Evolutionary conservation across 2,113 vertebrate species (phyloP), one percentile per base, ranked within the genome.

Genomic region (Gorsachius goisagi): DNA sequence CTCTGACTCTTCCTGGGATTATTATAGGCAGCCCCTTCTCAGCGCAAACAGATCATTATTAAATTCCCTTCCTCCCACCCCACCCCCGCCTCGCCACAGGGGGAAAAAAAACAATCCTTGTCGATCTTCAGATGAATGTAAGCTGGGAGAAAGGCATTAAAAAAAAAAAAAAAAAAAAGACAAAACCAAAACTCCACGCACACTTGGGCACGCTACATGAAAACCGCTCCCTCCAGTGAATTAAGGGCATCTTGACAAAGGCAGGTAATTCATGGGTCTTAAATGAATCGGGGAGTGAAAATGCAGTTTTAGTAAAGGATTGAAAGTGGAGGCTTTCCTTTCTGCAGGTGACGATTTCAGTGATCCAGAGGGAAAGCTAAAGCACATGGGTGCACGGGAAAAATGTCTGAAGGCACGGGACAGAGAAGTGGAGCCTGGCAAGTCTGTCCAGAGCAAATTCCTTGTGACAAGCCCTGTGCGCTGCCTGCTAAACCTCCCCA

Each of bases 11-110:
- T 83, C 19, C 12, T 0, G 0, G 30, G 67, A 78, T 75, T 91
- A 44, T 91, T 77, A 62, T 21, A 49, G 66, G n/a, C 78, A 91
- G 88, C 71, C 68, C 80, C 15, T 66, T 91, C 27, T 52, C 93
- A 90, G 91, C 23, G 9, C 83, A 97, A 93, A 88, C 56, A 95
- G 33, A 67, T 93, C 75, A 39, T 96, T 93, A 96, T 77, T 88
- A 91, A 77, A 95, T 87, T 81, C 89, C 73, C 66, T 35, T 41
- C 92, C 89, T 91, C 93, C 92, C 74, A 94, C 84, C 72, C 93
- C 47, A 45, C 80, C 68, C 63, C 73, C 32, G 3, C 77, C 89
- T 74, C 32, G 9, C 26, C 58, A 75, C 71, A 27, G 50, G 23
- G 59, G 32, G 35, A 3, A 37, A 37, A 88, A 88, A 92, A 18